Evolutionary conservation across 2,888 invertebrate genomes (phyloP).

Genomic region (Vesta saturnalis): DNA sequence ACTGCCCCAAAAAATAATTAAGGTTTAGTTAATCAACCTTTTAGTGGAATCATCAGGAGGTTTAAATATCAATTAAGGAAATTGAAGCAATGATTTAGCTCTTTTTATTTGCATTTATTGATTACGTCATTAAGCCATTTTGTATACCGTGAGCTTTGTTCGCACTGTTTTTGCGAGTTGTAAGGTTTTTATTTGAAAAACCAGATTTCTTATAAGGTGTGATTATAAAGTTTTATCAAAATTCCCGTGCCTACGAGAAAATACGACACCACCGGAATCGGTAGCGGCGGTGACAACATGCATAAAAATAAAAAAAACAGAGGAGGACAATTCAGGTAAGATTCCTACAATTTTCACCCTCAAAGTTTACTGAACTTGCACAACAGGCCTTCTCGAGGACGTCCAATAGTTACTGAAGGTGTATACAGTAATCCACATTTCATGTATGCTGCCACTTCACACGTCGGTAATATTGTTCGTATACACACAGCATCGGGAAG

Average conservation of each 20-base stretch:
- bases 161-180: constrained; percentile 42
- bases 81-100: constrained; percentile 25
- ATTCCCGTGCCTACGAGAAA: constrained; percentile 88
- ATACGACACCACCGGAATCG: constrained; percentile 82
- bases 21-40: constrained; percentile 18
- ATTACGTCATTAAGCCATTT: constrained; percentile 63
- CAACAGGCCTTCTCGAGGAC: constrained; percentile 73
- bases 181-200: constrained; percentile 48
- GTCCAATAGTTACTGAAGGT: constrained; percentile 80
- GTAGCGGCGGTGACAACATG: constrained; percentile 75
- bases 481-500: constrained; percentile 85
- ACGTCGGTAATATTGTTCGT: constrained; percentile 85
- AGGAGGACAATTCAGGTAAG: constrained; percentile 79
- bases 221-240: constrained; percentile 65
- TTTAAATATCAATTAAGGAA: neutral
- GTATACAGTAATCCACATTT: constrained; percentile 91
- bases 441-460: constrained; percentile 88
- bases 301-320: constrained; percentile 88
- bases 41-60: constrained; percentile 1
- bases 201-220: constrained; percentile 48
- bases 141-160: constrained; percentile 57
- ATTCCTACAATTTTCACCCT: neutral
- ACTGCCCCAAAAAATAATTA: constrained; percentile 23
- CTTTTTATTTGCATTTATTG: constrained; percentile 54
- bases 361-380: neutral